These are phyloP conservation scores for Teleiodes luculella DNA, from an alignment of 2,888 invertebrate species.

Conservation along the genomic window DNA sequence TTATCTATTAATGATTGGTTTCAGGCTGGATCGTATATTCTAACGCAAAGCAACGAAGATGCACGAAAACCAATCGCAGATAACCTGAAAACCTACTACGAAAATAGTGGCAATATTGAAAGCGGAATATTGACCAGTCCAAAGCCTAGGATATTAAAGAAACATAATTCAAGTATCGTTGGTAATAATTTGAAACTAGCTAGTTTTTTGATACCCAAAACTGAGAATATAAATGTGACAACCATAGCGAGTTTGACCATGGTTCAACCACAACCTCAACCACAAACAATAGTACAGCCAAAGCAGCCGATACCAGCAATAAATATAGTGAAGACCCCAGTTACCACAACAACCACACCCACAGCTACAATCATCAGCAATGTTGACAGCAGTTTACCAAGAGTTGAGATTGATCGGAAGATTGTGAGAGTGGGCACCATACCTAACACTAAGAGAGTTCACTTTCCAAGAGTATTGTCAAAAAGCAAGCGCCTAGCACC, in stretches of 20 bases:
- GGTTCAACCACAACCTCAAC: conserved; percentile 11
- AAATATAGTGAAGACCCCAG: conserved; percentile 48
- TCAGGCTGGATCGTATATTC: conserved; percentile 57
- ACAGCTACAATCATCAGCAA: conserved; percentile 23
- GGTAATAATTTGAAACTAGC: conserved; percentile 66
- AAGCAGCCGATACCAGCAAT: conserved; percentile 36
- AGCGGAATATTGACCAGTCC: conserved; percentile 42
- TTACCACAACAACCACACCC: conserved; percentile 31
- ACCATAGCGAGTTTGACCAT: conserved; percentile 16
- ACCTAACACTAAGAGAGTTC: conserved; percentile 38
- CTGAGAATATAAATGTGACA: conserved; percentile 34
- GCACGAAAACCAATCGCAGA: conserved; percentile 54
- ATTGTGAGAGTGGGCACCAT: conserved; percentile 60
- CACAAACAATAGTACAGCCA: conserved; percentile 2
- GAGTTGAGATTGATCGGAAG: conserved; percentile 61
- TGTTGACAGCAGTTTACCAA: conserved; percentile 42
- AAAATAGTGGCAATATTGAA: conserved; percentile 71
- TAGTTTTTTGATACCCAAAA: conserved; percentile 62
- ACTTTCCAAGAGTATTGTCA: conserved; percentile 53
- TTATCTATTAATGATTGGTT: conserved; percentile 36
- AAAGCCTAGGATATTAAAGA: conserved; percentile 50
- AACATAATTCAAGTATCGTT: conserved; percentile 44
- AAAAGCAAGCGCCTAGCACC: conserved; percentile 47
- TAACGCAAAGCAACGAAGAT: conserved; percentile 47
- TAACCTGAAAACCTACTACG: conserved; percentile 71